phyloP scores from a whole-genome alignment of 2,888 invertebrate genomes.

The Operophtera brumata region DNA sequence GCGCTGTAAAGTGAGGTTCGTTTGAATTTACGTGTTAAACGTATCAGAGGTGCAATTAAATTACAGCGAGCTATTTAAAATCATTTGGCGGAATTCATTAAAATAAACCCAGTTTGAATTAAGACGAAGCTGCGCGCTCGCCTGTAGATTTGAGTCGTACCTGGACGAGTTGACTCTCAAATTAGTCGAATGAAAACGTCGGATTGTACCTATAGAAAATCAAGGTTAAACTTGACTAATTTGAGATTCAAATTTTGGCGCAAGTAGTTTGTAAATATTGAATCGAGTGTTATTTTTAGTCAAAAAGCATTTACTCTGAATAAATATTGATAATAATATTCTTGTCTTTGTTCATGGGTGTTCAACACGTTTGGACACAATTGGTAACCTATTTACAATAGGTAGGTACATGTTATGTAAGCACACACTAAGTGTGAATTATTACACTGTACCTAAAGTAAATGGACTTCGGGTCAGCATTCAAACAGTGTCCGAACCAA shows the following conservation, averaged over 20 bases:
- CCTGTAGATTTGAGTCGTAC: background rate
- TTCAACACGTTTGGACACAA: too few relatives aligned
- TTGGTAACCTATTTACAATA: too few relatives aligned
- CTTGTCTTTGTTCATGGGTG: background rate
- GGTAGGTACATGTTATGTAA: background rate
- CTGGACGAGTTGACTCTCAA: background rate
- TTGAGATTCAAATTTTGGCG: background rate
- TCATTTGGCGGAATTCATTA: background rate
- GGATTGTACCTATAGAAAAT: too few relatives aligned
- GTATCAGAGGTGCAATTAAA: background rate
- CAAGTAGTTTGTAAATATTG: background rate
- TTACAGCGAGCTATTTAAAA: background rate
- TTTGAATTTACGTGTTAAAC: background rate
- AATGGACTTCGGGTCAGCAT: too few relatives aligned
- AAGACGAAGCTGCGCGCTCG: background rate
- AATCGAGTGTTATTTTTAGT: constrained; percentile 9
- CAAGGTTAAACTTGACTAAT: too few relatives aligned
- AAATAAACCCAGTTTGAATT: constrained; percentile 8
- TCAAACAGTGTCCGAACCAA: too few relatives aligned
- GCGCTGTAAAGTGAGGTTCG: background rate
- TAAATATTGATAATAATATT: constrained; percentile 7
- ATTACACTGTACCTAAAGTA: too few relatives aligned
- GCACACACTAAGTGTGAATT: background rate
- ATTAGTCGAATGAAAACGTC: background rate
- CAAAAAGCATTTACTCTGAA: constrained; percentile 17